Conservation (phyloP, 2,113 vertebrate species). For the Alosa alosa region DNA sequence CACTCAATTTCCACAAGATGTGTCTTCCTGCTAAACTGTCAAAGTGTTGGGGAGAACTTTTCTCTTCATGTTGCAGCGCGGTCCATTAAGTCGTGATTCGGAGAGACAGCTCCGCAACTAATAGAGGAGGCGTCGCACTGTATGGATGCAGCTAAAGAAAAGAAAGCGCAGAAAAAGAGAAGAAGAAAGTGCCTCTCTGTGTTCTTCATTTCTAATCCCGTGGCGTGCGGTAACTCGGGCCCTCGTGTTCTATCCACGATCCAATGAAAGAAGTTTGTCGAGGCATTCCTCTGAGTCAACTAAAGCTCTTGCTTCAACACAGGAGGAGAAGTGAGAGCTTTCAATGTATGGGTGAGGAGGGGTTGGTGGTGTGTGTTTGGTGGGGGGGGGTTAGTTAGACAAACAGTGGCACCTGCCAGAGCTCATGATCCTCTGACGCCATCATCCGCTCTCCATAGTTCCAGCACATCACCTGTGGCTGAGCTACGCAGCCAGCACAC, state of each 20-base stretch:
- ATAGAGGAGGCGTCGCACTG: neutral
- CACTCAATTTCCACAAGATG: slow-evolving; percentile 34
- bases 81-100: neutral
- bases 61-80: neutral
- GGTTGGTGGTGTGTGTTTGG: neutral
- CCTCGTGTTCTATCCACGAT: neutral
- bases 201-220: neutral
- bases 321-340: neutral
- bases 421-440: neutral
- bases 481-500: neutral
- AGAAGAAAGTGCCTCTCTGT: neutral
- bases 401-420: neutral
- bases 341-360: neutral
- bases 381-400: neutral
- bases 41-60: slow-evolving; percentile 19
- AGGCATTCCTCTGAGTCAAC: neutral
- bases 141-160: neutral
- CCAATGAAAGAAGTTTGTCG: neutral
- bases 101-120: neutral
- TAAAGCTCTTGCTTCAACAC: neutral
- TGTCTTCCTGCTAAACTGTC: slow-evolving; percentile 31
- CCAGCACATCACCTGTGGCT: neutral
- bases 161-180: neutral
- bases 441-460: neutral
- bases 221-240: neutral